phyloP scores from a whole-genome alignment of 2,888 invertebrate species.

The Apomyelois bistriatella region DNA sequence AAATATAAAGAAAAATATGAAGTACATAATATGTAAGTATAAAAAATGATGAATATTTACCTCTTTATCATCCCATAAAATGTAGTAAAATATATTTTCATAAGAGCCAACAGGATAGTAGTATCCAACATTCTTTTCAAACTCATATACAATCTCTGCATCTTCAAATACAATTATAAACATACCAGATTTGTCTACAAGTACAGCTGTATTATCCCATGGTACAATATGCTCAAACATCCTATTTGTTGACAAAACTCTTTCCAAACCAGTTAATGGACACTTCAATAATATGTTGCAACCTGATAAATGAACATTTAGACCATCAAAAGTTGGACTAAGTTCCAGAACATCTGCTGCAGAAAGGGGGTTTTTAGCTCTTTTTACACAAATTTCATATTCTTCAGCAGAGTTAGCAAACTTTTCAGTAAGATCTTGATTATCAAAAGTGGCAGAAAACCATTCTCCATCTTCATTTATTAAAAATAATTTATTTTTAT shows the following conservation, averaged over 20 bases:
- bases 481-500: conserved; percentile 37
- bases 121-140: conserved; percentile 36
- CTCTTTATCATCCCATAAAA: conserved; percentile 45
- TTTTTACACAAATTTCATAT: conserved; percentile 39
- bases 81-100: conserved; percentile 53
- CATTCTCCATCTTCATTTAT: conserved; percentile 59
- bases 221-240: conserved; percentile 35
- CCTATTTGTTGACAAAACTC: conserved; percentile 31
- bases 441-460: conserved; percentile 33
- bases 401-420: conserved; percentile 34
- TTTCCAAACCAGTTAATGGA: conserved; percentile 46
- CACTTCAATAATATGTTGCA: conserved; percentile 42
- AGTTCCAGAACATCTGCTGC: conserved; percentile 16
- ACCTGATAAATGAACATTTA: conserved; percentile 36
- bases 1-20: too few species aligned
- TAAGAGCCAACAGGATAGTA: conserved; percentile 47
- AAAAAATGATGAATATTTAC: conserved; percentile 30
- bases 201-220: conserved; percentile 49
- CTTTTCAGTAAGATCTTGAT: conserved; percentile 36
- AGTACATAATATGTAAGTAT: not conserved
- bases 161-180: conserved; percentile 49
- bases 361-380: conserved; percentile 23
- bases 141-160: conserved; percentile 40
- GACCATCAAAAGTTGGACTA: conserved; percentile 33
- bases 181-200: conserved; percentile 46